Base-by-base conservation (phyloP, 2,888 invertebrate species). In the Mythimna impura region DNA sequence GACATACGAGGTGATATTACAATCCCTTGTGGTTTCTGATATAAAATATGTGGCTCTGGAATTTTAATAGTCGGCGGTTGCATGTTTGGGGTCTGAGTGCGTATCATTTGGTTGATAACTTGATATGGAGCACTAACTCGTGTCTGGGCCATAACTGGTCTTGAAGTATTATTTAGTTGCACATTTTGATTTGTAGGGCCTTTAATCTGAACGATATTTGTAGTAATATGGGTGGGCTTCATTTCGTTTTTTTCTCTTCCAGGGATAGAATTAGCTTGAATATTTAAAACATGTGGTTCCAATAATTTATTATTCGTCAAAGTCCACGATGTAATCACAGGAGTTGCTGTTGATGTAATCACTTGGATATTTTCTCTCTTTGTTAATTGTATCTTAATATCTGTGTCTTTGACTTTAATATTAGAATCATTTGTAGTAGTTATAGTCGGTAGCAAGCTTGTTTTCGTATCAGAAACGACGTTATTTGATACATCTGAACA, bases 61-160 rank as follows among this genome's bases (percentile, higher is more conserved):
- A 97, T 97, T 85, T 97, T 97, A 22, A 97, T 97, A 1, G 97
- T 97, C 7, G 97, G 96, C 20, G 97, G 96, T 86, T 97, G 97
- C 92, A 97, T 96, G 80, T 95, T 96, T 12, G 94, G 86, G 88
- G 93, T 69, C 73, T 94, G 87, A 55, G 92, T 93, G 76, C 95
- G 92, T 75, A 93, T 94, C 75, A 94, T 92, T 79, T 94, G 95
- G 86, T 94, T 96, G 57, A 96, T 93, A 52, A 96, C 95, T 89
- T 96, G 96, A 89, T 94, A 96, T 17, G 96, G 94, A 30, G 95
- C 87, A 83, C 86, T 90, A 17, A 94, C 90, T 84, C 96, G 93
- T 55, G 88, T 90, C 7, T 95, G 84, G 69, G 92, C 89, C 67
- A 95, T 80, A 47, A 94, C 89, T 71, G 96, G 94, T 82, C 94